phyloP scores from a whole-genome alignment of 2,888 invertebrate genomes.

The Sthenelais limicola region DNA sequence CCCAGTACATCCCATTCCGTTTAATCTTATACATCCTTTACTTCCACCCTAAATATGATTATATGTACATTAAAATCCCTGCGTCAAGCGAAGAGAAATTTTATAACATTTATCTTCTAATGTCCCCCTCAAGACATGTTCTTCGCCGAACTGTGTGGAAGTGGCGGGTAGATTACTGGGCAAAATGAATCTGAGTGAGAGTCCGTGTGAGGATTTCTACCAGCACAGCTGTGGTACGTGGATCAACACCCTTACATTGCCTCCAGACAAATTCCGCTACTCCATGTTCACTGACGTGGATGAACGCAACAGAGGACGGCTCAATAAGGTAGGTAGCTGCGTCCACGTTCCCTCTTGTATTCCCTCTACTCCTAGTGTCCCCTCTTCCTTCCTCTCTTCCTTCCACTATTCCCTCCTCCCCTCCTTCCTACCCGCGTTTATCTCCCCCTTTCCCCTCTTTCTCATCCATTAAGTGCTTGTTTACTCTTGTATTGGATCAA shows the following conservation, averaged over 20 bases:
- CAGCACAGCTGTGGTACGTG: slow-evolving; percentile 64
- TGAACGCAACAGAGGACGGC: slow-evolving; percentile 54
- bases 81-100: too few species aligned
- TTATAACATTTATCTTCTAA: too few species aligned
- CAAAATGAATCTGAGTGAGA: slow-evolving; percentile 59
- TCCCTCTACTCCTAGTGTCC: background rate
- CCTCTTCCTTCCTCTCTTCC: background rate
- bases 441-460: background rate
- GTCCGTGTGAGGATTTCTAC: slow-evolving; percentile 68
- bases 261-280: slow-evolving; percentile 58
- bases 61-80: too few species aligned
- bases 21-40: too few species aligned
- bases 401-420: background rate
- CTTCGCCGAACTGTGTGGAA: slow-evolving; percentile 55
- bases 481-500: too few species aligned
- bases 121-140: slow-evolving; percentile 58
- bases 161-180: slow-evolving; percentile 57
- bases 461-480: too few species aligned
- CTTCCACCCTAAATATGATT: too few species aligned
- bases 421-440: too few species aligned
- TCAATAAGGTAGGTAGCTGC: slow-evolving; percentile 56
- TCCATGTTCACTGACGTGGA: slow-evolving; percentile 55
- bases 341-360: background rate
- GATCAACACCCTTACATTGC: slow-evolving; percentile 55
- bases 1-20: too few species aligned